Evolutionary conservation across 2,797 vertebrate species (phyloP), one percentile per base, ranked within the genome.

Genomic region (Enteromius fasciolatus): DNA sequence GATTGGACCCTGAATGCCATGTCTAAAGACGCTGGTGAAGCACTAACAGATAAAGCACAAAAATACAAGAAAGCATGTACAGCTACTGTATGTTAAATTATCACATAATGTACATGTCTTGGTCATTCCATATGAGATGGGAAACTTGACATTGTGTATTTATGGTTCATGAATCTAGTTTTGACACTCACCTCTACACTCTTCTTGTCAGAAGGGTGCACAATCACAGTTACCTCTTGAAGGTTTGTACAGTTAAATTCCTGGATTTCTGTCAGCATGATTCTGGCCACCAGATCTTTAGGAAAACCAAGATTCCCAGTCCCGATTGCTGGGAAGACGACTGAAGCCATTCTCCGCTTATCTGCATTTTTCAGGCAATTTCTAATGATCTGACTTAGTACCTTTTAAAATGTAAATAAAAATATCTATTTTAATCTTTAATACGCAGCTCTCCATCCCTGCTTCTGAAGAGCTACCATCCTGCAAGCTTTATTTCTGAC

Each of bases 311-410:
- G 92, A 85, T 93, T 93, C 50, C 97, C 97, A 0, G 96, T 95
- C 10, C 97, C 97, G 66, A 98, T 93, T 68, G 96, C 96, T 23
- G 97, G 97, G 89, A 98, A 96, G 20, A 94, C 85, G 52, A 98
- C 89, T 0, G 96, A 97, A 46, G 70, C 31, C 86, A 95, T 89
- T 44, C 31, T 83, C 0, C 48, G 36, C 1, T 74, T 84, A 83
- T 97, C 96, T 0, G 94, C 92, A 31, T 86, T 89, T 80, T 67
- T 80, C 90, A 98, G 90, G 85, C 96, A 98, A 11, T 0, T 23
- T 52, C 18, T 76, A 76, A 98, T 88, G 80, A 95, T 88, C 18
- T 84, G 14, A 77, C 72, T 63, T 54, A 98, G 87, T 3, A 69
- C 57, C 93, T 94, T 84, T 73, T 44, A 82, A 3, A 36, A 46